These are phyloP conservation scores for Reticulitermes lucifugus DNA, from an alignment of 2,888 invertebrate genomes.

Conservation along the genomic window DNA sequence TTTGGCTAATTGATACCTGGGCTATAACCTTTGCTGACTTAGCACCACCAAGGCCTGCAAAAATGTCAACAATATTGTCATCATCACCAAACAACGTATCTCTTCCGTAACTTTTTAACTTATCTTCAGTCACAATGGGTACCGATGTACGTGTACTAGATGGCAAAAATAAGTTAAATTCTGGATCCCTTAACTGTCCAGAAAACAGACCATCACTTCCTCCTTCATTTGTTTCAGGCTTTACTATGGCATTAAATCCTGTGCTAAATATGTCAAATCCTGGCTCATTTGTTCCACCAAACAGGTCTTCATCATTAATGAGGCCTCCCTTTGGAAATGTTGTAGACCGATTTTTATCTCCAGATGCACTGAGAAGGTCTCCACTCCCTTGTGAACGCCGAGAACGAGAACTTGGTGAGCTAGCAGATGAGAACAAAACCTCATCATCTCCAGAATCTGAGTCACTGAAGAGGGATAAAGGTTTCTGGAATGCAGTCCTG, in stretches of 20 bases:
- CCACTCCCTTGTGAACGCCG: constrained; percentile 43
- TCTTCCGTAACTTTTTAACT: neutral
- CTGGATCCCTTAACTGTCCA: neutral
- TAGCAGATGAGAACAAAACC: constrained; percentile 50
- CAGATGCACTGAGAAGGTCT: constrained; percentile 20
- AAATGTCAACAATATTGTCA: constrained; percentile 14
- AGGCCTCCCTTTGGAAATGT: constrained; percentile 49
- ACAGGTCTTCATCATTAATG: constrained; percentile 54
- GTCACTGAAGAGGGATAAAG: constrained; percentile 61
- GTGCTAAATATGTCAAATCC: constrained; percentile 61
- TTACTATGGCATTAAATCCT: neutral
- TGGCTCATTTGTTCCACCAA: constrained; percentile 55
- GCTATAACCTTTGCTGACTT: neutral
- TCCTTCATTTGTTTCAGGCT: neutral
- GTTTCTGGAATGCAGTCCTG: constrained; percentile 45
- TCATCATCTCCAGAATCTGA: constrained; percentile 54
- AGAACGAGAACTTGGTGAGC: constrained; percentile 47
- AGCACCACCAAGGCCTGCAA: neutral
- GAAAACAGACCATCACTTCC: neutral
- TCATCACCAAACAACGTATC: neutral
- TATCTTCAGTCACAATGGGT: neutral
- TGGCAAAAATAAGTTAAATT: neutral
- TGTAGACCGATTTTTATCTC: constrained; percentile 18
- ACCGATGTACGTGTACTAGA: neutral
- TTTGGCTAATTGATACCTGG: neutral